Percentiles rank a stretch among this genome's conserved stretches.
Evolutionary conservation across 2,797 vertebrate species (phyloP).

Genomic region (Pipistrellus nathusii): DNA sequence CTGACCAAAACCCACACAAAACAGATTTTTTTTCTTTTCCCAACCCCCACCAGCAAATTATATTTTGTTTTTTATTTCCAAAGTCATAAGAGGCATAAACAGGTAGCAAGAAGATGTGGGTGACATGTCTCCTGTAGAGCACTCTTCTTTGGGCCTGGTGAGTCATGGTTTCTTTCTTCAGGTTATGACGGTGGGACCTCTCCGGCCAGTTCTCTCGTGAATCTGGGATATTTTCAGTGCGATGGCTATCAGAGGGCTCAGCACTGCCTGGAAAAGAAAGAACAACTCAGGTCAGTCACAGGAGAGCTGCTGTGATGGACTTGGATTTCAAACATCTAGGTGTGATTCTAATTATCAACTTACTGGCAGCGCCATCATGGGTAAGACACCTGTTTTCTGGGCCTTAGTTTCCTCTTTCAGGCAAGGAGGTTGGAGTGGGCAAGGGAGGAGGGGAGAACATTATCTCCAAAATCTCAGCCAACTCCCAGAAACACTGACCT

Average conservation of each 20-base stretch:
- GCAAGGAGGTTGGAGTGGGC: neutral
- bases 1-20: slow-evolving; percentile 73
- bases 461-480: neutral
- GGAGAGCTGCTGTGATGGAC: neutral
- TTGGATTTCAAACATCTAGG: neutral
- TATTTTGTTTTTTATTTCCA: slow-evolving; percentile 51
- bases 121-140: slow-evolving; percentile 78
- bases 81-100: slow-evolving; percentile 88
- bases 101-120: slow-evolving; percentile 81
- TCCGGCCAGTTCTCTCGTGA: slow-evolving; percentile 96
- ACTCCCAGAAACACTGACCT: neutral
- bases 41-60: slow-evolving; percentile 74
- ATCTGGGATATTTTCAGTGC: slow-evolving; percentile 98
- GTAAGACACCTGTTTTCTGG: neutral
- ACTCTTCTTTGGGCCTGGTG: slow-evolving; percentile 86
- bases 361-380: neutral
- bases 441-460: neutral
- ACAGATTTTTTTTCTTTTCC: slow-evolving; percentile 51
- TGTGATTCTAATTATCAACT: neutral
- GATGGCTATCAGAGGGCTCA: slow-evolving; percentile 98
- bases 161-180: slow-evolving; percentile 86
- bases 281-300: neutral
- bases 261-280: slow-evolving; percentile 91
- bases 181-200: slow-evolving; percentile 97
- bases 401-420: neutral